Evolutionary conservation across 2,888 invertebrate species (phyloP).

Genomic region (Anoplius nigerrimus): DNA sequence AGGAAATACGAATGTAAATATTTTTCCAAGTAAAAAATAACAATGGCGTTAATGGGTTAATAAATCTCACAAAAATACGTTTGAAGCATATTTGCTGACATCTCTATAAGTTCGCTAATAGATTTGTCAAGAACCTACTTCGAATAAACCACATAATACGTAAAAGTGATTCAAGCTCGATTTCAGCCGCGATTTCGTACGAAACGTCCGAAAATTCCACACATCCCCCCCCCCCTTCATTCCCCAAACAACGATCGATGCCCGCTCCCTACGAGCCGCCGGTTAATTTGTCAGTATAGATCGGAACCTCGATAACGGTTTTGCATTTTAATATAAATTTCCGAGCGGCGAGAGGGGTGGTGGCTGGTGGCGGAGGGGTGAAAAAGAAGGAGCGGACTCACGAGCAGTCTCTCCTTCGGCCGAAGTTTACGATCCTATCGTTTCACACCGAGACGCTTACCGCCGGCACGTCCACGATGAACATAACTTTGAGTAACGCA

Average conservation of each 20-base stretch:
- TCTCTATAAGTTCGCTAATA: too few relatives aligned
- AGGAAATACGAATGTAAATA: too few relatives aligned
- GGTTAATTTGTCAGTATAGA: too few relatives aligned
- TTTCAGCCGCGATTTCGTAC: conserved; percentile 4
- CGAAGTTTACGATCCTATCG: conserved; percentile 56
- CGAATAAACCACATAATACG: too few relatives aligned
- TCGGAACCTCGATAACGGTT: conserved; percentile 29
- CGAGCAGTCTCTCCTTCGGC: conserved; percentile 1
- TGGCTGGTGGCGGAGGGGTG: conserved; percentile 29
- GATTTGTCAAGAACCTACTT: too few relatives aligned
- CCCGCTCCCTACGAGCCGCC: background rate
- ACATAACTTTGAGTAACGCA: conserved; percentile 47
- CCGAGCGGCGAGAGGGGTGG: too few relatives aligned
- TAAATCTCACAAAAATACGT: too few relatives aligned
- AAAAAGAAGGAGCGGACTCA: background rate
- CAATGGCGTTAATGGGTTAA: too few relatives aligned
- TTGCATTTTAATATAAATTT: conserved; percentile 52
- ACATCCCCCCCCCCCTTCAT: background rate
- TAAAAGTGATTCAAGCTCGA: too few relatives aligned
- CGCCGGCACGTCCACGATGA: conserved; percentile 26
- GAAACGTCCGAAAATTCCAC: too few relatives aligned
- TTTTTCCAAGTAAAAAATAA: too few relatives aligned
- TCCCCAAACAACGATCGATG: background rate
- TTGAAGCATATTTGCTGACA: too few relatives aligned
- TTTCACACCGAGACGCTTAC: conserved; percentile 47